Percentiles rank a stretch among this genome's conserved stretches.
These are phyloP conservation scores for Brachyhypopomus occidentalis DNA, from an alignment of 2,113 vertebrate genomes.

Conservation along the genomic window DNA sequence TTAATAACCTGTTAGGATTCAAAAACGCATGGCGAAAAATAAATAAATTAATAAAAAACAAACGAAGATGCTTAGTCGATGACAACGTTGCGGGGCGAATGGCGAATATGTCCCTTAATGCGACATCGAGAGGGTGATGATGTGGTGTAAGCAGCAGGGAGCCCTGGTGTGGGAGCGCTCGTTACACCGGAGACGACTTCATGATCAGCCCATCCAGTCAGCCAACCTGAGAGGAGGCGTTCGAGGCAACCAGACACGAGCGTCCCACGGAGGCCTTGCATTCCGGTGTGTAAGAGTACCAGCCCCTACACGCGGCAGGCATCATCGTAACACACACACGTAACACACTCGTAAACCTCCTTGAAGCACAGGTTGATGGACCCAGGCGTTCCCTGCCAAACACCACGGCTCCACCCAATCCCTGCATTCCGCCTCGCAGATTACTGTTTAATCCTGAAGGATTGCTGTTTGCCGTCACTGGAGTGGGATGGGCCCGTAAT, in stretches of 20 bases:
- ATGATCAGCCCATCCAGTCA: neutral
- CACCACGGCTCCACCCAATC: conserved; percentile 19
- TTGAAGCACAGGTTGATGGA: neutral
- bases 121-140: neutral
- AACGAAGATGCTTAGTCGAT: conserved; percentile 9
- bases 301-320: neutral
- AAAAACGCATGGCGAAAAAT: neutral
- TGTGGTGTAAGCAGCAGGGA: conserved; percentile 6
- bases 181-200: conserved; percentile 34
- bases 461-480: conserved; percentile 43
- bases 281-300: conserved; percentile 21
- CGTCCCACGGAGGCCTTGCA: neutral
- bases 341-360: neutral
- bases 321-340: conserved; percentile 3
- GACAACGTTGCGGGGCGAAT: neutral
- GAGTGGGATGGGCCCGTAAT: conserved; percentile 36
- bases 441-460: conserved; percentile 34
- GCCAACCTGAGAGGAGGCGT: too few relatives aligned
- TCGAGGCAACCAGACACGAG: neutral
- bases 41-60: conserved; percentile 16
- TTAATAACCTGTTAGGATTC: conserved; percentile 20
- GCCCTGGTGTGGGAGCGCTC: conserved; percentile 13
- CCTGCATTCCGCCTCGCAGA: conserved; percentile 15
- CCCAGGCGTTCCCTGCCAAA: neutral
- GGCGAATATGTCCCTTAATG: neutral